Base-by-base conservation (phyloP, 1,140 invertebrate species). In the Maconellicoccus hirsutus region DNA sequence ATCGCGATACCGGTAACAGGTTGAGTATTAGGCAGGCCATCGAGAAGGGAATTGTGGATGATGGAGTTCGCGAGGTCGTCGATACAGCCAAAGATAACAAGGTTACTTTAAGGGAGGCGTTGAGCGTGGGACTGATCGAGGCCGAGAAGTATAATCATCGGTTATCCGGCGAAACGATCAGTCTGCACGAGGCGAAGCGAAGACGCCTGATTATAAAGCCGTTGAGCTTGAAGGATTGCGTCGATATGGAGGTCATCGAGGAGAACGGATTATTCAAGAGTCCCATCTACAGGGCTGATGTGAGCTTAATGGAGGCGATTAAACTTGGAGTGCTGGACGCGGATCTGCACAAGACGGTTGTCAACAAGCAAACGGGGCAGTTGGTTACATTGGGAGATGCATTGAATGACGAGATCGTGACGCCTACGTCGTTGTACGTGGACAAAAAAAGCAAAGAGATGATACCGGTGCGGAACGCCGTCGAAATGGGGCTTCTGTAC, bases 151-250 rank as follows among this genome's bases (percentile, higher is more conserved):
- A 91, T 77, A 79, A 90, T 71, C 87, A 95, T 75, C 84, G 84
- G 75, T 77, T 86, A 61, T 87, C 84, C 59, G 84, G 87, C 78
- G 87, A 91, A 78, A 89, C 87, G 77, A 76, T 96, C 33, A 83
- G 86, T 33, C 86, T 95, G 59, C 83, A 85, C 73, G 89, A 94
- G 78, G 95, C 95, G 38, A 83, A 87, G 71, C 84, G 86, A 73
- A 83, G 89, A 71, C 85, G 88, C 69, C 81, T 93, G 29, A 90
- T 98, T 72, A 84, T 87, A 22, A 94, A 92, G 81, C 94, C 94
- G 0, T 85, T 94, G 81, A 93, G 92, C 7, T 81, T 98, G 6
- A 92, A 94, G 80, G 93, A 96, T 75, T 86, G 89, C 72, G 84
- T 86, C 75, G 91, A 94, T 78, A 82, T 89, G 74, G 87, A 90